Percentiles rank a stretch among this genome's conserved stretches.
Evolutionary conservation across 2,113 vertebrate species (phyloP).

Genomic region (Myiopsitta monachus): DNA sequence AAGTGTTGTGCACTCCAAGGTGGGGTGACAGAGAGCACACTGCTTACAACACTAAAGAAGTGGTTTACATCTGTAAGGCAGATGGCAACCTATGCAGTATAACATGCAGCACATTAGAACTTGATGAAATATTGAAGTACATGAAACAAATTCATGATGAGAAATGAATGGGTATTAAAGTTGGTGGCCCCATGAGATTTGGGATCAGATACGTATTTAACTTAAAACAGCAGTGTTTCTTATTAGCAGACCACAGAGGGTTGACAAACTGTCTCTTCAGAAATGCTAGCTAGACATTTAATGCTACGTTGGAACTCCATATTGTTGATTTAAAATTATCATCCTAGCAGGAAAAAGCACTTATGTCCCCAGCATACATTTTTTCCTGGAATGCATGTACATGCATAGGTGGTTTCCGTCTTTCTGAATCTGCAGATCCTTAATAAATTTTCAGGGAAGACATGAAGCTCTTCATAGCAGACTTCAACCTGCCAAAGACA

Average conservation of each 20-base stretch:
- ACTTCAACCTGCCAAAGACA: neutral
- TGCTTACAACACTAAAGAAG: neutral
- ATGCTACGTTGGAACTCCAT: constrained; percentile 27
- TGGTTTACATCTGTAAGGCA: neutral
- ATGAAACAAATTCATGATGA: neutral
- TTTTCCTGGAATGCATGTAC: constrained; percentile 16
- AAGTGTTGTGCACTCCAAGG: neutral
- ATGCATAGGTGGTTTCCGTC: neutral
- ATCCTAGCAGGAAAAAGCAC: constrained; percentile 30
- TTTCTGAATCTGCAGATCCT: constrained; percentile 6
- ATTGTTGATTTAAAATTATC: constrained; percentile 49
- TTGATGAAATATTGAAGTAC: neutral
- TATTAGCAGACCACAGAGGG: neutral
- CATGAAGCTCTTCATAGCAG: neutral
- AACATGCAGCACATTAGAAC: neutral
- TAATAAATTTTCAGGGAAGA: neutral
- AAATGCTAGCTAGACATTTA: constrained; percentile 53
- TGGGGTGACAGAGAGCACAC: neutral
- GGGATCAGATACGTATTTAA: neutral
- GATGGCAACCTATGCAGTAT: neutral
- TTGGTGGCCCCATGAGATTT: neutral
- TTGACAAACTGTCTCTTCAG: constrained; percentile 41
- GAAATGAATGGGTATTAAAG: neutral
- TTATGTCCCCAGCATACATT: neutral
- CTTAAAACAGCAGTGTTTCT: constrained; percentile 13